Evolutionary conservation across 2,888 invertebrate genomes (phyloP), one percentile per base, ranked within the genome.

Genomic region (Lamproptera curius): DNA sequence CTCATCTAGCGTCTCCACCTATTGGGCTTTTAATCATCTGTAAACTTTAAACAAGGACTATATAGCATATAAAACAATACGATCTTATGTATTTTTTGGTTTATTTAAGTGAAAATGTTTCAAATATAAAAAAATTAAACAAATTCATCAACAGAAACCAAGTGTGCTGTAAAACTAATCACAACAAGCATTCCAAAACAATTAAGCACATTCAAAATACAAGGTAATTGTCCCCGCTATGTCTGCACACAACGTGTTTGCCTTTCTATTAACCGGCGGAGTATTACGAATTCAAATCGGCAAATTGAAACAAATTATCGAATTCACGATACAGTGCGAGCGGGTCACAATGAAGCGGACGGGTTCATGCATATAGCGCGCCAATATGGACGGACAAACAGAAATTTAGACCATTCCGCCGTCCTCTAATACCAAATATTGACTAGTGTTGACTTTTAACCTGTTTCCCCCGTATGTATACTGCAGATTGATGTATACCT

Each of bases 391-490:
- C 56, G 56, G 53, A 63, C 69, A 76, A 77, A 80, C 53, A 66
- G 68, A 71, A 73, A 76, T 78, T 74, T 74, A 70, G 76, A 72
- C 66, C 71, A 70, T 67, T 67, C 64, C 56, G 58, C 61, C 63
- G 59, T 69, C 67, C 63, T 59, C 62, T 46, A 63, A 46, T 58
- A 65, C 61, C 68, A 74, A 38, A 76, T 73, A 71, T 73, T 68
- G 64, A 67, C 60, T 55, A 38, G 52, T 63, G 68, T 70, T 67
- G 66, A 70, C 67, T 70, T 71, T 75, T 71, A 61, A 60, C 42
- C 42, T 23, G 34, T 35, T n/a, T 58, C 28, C n/a, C 28, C 10
- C 28, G 9, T 28, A 10, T 28, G 9, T n/a, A 28, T 28, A 28
- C n/a, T 8, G 28, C n/a, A 28, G 9, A 3, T 5, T 20, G 6